phyloP scores from a whole-genome alignment of 1,140 invertebrate genomes.

The Leptonema lineaticorne region DNA sequence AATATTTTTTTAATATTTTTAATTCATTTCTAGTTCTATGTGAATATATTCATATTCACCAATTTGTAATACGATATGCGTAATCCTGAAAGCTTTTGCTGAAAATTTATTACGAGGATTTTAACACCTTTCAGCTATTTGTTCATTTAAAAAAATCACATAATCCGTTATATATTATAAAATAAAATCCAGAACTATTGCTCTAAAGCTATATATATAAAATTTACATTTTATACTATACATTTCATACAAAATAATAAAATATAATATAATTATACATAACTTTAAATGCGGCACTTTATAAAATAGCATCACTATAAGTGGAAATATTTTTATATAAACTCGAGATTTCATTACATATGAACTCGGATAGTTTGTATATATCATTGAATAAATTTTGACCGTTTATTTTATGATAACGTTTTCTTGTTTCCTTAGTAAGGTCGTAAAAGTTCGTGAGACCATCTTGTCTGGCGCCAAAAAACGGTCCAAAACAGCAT shows the following conservation, averaged over 20 bases:
- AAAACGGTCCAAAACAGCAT: neutral
- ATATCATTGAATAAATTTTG: neutral
- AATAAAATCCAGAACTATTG: too few relatives aligned
- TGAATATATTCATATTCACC: neutral
- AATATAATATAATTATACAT: neutral
- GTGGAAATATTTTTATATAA: too few relatives aligned
- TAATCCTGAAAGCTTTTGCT: neutral
- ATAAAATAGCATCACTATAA: too few relatives aligned
- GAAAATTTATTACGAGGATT: neutral
- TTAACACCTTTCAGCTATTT: slow-evolving; percentile 2
- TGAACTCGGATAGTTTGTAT: neutral
- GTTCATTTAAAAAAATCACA: neutral
- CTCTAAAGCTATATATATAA: too few relatives aligned
- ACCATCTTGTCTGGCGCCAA: slow-evolving; percentile 2
- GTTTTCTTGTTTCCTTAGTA: neutral
- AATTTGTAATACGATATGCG: neutral
- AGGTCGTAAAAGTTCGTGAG: slow-evolving; percentile 2
- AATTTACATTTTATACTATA: too few relatives aligned
- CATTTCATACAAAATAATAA: too few relatives aligned
- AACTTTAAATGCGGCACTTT: neutral
- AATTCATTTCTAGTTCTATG: neutral
- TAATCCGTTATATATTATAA: neutral
- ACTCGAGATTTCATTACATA: neutral
- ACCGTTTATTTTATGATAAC: slow-evolving; percentile 15
- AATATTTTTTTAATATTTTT: neutral